These are phyloP conservation scores for Therioaphis trifolii DNA, from an alignment of 2,888 invertebrate genomes.

Conservation along the genomic window DNA sequence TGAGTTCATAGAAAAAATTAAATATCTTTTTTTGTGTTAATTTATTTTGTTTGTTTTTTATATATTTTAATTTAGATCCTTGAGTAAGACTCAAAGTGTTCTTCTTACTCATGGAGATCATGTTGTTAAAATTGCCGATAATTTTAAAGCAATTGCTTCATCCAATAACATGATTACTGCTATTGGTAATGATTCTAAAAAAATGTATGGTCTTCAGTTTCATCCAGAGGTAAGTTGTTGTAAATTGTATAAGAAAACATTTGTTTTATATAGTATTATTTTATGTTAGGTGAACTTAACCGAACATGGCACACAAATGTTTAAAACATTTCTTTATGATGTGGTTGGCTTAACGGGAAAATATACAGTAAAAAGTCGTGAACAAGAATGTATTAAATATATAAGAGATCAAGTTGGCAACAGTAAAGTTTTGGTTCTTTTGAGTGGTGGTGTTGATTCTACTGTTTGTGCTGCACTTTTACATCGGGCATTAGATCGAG, in stretches of 20 bases:
- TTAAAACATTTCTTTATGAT: slow-evolving; percentile 94
- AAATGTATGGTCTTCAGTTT: slow-evolving; percentile 96
- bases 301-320: slow-evolving; percentile 87
- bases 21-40: not conserved
- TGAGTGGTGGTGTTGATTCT: slow-evolving; percentile 99
- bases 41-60: not conserved
- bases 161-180: slow-evolving; percentile 87
- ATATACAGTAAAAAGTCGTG: slow-evolving; percentile 89
- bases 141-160: slow-evolving; percentile 87
- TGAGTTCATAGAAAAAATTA: slow-evolving; percentile 70
- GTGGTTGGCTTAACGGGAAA: slow-evolving; percentile 87
- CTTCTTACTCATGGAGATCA: slow-evolving; percentile 98
- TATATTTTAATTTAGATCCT: slow-evolving; percentile 74
- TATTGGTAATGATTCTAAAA: slow-evolving; percentile 89
- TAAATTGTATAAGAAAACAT: not conserved
- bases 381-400: slow-evolving; percentile 90
- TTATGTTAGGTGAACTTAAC: slow-evolving; percentile 87
- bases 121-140: slow-evolving; percentile 89
- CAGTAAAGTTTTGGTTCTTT: slow-evolving; percentile 92
- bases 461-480: slow-evolving; percentile 98
- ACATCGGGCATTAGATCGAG: slow-evolving; percentile 86
- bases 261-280: not conserved
- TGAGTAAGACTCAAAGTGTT: slow-evolving; percentile 88
- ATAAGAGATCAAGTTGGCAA: slow-evolving; percentile 89
- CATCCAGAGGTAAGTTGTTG: slow-evolving; percentile 85